Evolutionary conservation across 2,797 vertebrate genomes (phyloP).

Genomic region (Brachymystax lenok): DNA sequence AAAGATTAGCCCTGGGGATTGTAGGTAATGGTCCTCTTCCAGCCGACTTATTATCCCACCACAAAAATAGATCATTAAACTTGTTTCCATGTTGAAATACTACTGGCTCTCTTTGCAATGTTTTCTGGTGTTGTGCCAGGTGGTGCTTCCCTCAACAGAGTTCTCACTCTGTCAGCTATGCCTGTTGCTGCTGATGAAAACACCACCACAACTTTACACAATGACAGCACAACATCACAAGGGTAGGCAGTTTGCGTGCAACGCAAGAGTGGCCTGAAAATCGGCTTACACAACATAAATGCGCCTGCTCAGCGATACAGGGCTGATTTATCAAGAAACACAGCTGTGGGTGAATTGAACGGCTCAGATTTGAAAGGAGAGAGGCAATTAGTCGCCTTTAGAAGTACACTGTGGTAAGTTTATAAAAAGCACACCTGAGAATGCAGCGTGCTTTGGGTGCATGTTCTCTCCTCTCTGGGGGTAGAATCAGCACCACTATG

Average conservation of each 20-base stretch:
- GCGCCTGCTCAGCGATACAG: constrained; percentile 8
- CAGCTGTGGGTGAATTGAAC: neutral
- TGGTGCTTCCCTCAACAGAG: neutral
- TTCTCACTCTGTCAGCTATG: constrained; percentile 21
- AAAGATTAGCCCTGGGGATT: constrained; percentile 29
- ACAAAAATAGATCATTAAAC: constrained; percentile 31
- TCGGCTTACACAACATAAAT: constrained; percentile 26
- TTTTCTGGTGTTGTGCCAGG: constrained; percentile 17
- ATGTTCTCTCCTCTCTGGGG: neutral
- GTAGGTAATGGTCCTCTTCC: constrained; percentile 17
- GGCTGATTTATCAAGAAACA: constrained; percentile 7
- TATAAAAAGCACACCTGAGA: neutral
- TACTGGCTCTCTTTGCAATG: constrained; percentile 6
- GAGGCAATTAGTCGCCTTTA: neutral
- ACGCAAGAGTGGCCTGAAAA: constrained; percentile 10
- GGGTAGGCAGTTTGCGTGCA: constrained; percentile 4
- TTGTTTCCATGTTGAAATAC: constrained; percentile 27
- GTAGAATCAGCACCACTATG: neutral
- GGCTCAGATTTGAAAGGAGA: neutral
- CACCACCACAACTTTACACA: constrained; percentile 18
- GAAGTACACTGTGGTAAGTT: neutral
- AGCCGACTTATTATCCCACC: constrained; percentile 20
- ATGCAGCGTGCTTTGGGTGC: neutral
- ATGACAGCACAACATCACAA: constrained; percentile 8
- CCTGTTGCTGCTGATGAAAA: constrained; percentile 12